phyloP scores from a whole-genome alignment of 2,113 vertebrate genomes.

The Diphyllodes magnificus region DNA sequence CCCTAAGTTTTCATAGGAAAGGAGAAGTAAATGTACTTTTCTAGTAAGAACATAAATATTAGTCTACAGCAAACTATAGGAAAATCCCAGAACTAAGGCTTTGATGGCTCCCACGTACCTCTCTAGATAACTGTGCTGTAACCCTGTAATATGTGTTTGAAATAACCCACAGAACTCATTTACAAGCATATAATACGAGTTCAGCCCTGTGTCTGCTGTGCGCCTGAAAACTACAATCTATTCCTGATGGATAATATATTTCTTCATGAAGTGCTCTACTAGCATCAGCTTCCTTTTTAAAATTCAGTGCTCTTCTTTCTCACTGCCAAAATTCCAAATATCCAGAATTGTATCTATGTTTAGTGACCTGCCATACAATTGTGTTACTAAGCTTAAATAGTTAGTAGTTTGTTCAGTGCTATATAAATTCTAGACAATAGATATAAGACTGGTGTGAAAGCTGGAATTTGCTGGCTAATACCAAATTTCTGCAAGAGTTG shows the following conservation, averaged over 20 bases:
- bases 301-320: not conserved
- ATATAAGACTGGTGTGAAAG: not conserved
- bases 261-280: not conserved
- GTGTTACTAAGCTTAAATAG: not conserved
- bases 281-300: not conserved
- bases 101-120: not conserved
- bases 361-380: not conserved
- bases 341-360: not conserved
- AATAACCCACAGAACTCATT: not conserved
- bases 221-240: not conserved
- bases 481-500: slow-evolving; percentile 29
- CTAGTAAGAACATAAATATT: not conserved
- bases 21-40: not conserved
- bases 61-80: not conserved
- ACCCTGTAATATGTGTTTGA: not conserved
- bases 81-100: not conserved
- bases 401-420: not conserved
- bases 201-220: not conserved
- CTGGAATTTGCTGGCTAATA: slow-evolving; percentile 4
- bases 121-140: not conserved
- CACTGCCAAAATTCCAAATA: not conserved
- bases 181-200: not conserved
- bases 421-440: not conserved
- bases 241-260: not conserved
- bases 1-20: not conserved